These are phyloP conservation scores for Phyllopteryx taeniolatus DNA, from an alignment of 2,113 vertebrate genomes.

Conservation along the genomic window DNA sequence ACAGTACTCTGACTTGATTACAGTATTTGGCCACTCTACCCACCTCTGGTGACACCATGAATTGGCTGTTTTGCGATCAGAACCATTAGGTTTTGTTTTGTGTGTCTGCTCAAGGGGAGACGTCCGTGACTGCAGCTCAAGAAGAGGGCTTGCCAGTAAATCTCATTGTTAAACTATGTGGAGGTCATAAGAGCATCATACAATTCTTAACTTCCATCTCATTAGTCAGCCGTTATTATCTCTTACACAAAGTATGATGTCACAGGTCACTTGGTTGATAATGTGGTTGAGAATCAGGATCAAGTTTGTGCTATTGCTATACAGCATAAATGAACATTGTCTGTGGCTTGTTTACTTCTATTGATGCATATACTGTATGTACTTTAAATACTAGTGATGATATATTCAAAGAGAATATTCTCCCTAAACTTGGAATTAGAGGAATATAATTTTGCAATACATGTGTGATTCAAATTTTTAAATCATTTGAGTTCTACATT, in stretches of 20 bases:
- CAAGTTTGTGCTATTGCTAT: neutral
- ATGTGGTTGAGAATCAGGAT: conserved; percentile 2
- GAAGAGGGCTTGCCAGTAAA: conserved; percentile 7
- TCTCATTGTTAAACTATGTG: conserved; percentile 25
- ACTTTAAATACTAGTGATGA: neutral
- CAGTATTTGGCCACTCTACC: too few species aligned
- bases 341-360: neutral
- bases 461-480: conserved; percentile 33
- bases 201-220: conserved; percentile 52
- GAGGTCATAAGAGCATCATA: conserved; percentile 21
- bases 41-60: too few species aligned
- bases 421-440: conserved; percentile 1
- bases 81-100: neutral
- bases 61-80: neutral
- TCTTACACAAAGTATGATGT: conserved; percentile 36
- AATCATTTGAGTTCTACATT: conserved; percentile 15
- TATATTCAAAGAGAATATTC: neutral
- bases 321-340: neutral
- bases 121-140: neutral
- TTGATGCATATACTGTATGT: neutral
- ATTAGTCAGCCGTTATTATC: conserved; percentile 48
- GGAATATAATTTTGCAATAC: conserved; percentile 11
- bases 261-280: neutral
- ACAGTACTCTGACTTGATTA: too few species aligned
- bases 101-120: neutral